Evolutionary conservation across 2,797 vertebrate species (phyloP), one percentile per base, ranked within the genome.

Genomic region (Xyrichtys novacula): DNA sequence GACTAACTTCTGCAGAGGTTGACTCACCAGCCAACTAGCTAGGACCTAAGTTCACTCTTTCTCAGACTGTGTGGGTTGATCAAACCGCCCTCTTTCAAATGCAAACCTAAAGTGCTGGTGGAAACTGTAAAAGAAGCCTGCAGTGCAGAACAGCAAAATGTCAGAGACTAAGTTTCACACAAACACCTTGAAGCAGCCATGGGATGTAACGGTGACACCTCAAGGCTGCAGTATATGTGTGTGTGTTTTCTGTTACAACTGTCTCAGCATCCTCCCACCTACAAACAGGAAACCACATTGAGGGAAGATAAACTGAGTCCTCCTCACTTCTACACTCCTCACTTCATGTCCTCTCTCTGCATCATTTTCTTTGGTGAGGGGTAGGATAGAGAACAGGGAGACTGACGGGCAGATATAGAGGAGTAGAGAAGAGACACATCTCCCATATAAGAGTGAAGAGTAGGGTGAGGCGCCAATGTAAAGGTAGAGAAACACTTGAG

Each of bases 221-320:
- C 67, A 14, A 58, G 38, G 52, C 69, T 80, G 81, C 78, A 80
- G 43, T 36, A 17, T 60, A 14, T 31, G 73, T 28, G 72, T 80
- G 58, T 17, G 53, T n/a, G n/a, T n/a, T n/a, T n/a, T n/a, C 63
- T 65, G 67, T 80, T 74, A 80, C 77, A 83, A 79, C 85, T 64
- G 81, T 74, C 80, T 71, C 68, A 0, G 83, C 87, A 85, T 85
- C 87, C 86, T 90, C 80, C 83, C 83, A 88, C 88, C 85, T 90
- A 82, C 91, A 84, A 88, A 94, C 93, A 94, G 93, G 93, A 94
- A 94, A 92, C 91, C 91, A 89, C 88, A 90, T 56, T 63, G 76
- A 79, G 78, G 71, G 71, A 63, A 88, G 79, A 84, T n/a, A 86
- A 85, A 83, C 55, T 14, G 57, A 57, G 75, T 65, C 60, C 62